Conservation (phyloP, 2,113 vertebrate species). For the Shinisaurus crocodilurus region DNA sequence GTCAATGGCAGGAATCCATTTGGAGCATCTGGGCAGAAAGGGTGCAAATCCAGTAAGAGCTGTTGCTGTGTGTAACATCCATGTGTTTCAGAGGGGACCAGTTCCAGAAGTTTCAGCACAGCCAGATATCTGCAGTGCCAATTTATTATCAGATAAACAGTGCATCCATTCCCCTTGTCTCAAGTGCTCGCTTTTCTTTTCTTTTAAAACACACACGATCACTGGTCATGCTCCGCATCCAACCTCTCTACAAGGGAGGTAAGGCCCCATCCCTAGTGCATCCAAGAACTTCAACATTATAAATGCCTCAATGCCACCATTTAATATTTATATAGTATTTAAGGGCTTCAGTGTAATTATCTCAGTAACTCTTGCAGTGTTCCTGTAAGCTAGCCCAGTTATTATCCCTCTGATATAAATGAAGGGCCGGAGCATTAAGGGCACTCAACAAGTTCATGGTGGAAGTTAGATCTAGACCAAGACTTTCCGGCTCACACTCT, state of each 20-base stretch:
- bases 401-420: too few species aligned
- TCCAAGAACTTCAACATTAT: too few species aligned
- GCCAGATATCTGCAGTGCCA: background rate
- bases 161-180: background rate
- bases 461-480: too few species aligned
- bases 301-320: too few species aligned
- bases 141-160: background rate
- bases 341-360: background rate
- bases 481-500: background rate
- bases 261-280: too few species aligned
- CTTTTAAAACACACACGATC: background rate
- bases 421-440: background rate
- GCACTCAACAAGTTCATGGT: background rate
- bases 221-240: background rate
- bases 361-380: background rate
- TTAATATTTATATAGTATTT: background rate
- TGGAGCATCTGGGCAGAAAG: constrained; percentile 17
- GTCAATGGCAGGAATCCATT: background rate
- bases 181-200: too few species aligned
- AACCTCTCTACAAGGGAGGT: background rate
- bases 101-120: background rate
- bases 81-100: background rate
- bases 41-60: constrained; percentile 9
- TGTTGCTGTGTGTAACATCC: background rate
- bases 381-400: background rate